Conservation (phyloP, 1,140 invertebrate species). For the Leucophenga varia region DNA sequence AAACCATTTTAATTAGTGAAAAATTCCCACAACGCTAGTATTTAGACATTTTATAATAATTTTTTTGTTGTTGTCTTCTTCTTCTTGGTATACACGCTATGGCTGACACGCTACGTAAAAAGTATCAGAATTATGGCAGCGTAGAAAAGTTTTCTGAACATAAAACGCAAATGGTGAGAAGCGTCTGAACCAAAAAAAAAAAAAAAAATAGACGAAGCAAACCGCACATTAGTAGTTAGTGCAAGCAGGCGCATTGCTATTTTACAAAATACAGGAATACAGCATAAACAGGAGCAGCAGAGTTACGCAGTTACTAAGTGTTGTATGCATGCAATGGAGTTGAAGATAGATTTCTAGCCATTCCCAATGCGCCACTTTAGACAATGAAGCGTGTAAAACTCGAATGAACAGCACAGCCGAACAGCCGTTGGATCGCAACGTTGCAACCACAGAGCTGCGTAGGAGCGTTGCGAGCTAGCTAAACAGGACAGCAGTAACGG, state of each 20-base stretch:
- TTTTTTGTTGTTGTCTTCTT: conserved; percentile 9
- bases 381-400: conserved; percentile 52
- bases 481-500: too few species aligned
- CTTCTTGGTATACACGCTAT: background rate
- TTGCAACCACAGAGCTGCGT: conserved; percentile 10
- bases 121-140: conserved; percentile 37
- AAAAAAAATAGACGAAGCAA: conserved; percentile 28
- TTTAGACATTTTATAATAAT: conserved; percentile 34
- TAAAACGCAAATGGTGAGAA: conserved; percentile 48
- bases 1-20: conserved; percentile 49
- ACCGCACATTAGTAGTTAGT: conserved; percentile 53
- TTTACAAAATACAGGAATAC: too few species aligned
- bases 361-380: conserved; percentile 40
- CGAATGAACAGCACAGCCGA: conserved; percentile 38
- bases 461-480: too few species aligned
- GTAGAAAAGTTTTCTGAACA: conserved; percentile 49
- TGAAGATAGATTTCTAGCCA: conserved; percentile 14
- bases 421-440: conserved; percentile 25
- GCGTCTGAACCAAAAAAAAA: conserved; percentile 20
- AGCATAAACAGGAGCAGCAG: too few species aligned
- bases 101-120: background rate
- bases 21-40: conserved; percentile 33
- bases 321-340: too few species aligned
- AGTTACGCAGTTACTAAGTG: too few species aligned
- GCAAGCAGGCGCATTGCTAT: conserved; percentile 49